These are phyloP conservation scores for Ostrea edulis DNA, from an alignment of 1,140 invertebrate genomes.

Conservation along the genomic window DNA sequence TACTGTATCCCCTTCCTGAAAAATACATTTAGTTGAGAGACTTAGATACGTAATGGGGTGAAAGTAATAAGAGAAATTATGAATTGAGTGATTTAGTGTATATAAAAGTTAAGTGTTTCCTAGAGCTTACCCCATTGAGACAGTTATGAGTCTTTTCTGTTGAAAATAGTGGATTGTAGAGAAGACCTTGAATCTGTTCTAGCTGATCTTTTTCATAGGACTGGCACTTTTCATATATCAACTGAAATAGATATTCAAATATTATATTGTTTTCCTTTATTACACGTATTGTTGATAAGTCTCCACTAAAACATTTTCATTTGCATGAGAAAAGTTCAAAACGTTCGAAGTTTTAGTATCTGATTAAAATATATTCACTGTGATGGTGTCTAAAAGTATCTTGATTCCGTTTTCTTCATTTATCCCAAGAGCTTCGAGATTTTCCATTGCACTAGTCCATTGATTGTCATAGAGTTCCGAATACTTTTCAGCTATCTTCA, in stretches of 20 bases:
- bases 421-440: neutral
- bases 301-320: too few species aligned
- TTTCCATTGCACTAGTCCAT: slow-evolving; percentile 15
- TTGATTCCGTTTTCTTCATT: slow-evolving; percentile 1
- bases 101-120: neutral
- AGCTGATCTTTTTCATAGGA: neutral
- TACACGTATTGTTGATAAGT: neutral
- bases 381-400: slow-evolving; percentile 4
- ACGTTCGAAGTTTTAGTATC: too few species aligned
- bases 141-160: neutral
- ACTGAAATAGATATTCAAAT: neutral
- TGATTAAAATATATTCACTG: neutral
- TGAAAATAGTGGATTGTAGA: neutral
- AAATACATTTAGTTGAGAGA: neutral
- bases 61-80: neutral
- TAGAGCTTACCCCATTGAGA: neutral
- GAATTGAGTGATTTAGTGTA: too few species aligned
- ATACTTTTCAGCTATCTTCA: slow-evolving; percentile 4
- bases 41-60: neutral
- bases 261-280: neutral
- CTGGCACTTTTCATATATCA: neutral
- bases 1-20: neutral
- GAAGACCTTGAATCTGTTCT: neutral
- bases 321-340: too few species aligned
- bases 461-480: neutral